Evolutionary conservation across 2,888 invertebrate species (phyloP), one percentile per base, ranked within the genome.

Genomic region (Hydrotaea cyrtoneurina): DNA sequence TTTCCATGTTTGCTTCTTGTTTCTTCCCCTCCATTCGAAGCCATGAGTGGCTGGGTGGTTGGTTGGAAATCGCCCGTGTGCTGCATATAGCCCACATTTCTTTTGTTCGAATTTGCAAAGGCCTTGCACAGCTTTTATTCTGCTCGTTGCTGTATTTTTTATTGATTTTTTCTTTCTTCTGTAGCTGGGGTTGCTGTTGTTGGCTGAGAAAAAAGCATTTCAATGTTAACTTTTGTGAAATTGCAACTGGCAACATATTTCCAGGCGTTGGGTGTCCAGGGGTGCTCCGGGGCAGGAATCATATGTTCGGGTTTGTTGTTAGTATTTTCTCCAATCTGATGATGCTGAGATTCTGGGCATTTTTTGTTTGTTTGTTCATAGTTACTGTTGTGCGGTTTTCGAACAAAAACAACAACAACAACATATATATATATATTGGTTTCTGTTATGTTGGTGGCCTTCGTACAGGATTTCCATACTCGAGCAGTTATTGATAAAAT

Each of bases 141-240:
- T 31, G 8, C 62, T 23, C 69, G 46, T 21, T 3, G 43, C 23
- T 72, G 76, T 79, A 11, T 82, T 53, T 82, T 75, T 74, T 85
- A 82, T 82, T 78, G 82, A 82, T 82, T 85, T 82, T 78, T 76
- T 74, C 59, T 55, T n/a, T n/a, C n/a, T n/a, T n/a, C n/a, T n/a
- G n/a, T 55, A 19, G n/a, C 31, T 62, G 72, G 39, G 39, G 31
- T 76, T 62, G 76, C 36, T 80, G 53, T 17, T 57, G 57, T 17
- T 57, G 57, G 26, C 21, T 26, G 23, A 21, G 59, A 19, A 64
- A 62, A 21, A 53, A 66, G 23, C 59, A 74, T 85, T 85, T 85
- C 85, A 85, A 82, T 85, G 85, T 85, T 85, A 85, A 82, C 73
- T 82, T 85, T 69, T 39, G 79, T 79, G 43, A 13, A 79, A 81